Evolutionary conservation across 2,888 invertebrate species (phyloP).

Genomic region (Ditula angustiorana): DNA sequence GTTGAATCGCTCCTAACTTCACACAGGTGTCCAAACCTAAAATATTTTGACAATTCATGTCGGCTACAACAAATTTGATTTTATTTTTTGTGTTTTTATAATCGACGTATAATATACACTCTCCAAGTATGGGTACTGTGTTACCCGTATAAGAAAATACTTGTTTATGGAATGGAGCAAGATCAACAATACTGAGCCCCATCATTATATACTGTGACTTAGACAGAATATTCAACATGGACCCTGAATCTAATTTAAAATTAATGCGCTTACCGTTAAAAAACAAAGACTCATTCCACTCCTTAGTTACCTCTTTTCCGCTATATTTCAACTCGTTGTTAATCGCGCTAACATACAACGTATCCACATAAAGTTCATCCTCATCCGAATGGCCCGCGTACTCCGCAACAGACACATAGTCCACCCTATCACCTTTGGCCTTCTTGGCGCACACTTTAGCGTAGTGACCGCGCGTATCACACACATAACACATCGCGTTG

Average conservation of each 20-base stretch:
- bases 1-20: background rate
- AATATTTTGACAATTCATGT: background rate
- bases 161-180: background rate
- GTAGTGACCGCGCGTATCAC: no score
- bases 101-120: background rate
- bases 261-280: background rate
- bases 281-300: background rate
- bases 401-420: background rate
- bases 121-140: background rate
- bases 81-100: background rate
- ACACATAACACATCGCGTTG: no score
- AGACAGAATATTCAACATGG: background rate
- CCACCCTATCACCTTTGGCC: background rate
- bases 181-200: background rate
- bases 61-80: background rate
- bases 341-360: background rate
- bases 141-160: background rate
- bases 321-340: background rate
- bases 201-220: background rate
- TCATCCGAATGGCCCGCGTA: background rate
- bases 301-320: background rate
- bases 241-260: constrained; percentile 5
- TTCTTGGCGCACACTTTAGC: background rate
- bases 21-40: background rate
- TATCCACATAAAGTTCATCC: constrained; percentile 9